Evolutionary conservation across 2,797 vertebrate genomes (phyloP).

Genomic region (Sparidentex hasta): DNA sequence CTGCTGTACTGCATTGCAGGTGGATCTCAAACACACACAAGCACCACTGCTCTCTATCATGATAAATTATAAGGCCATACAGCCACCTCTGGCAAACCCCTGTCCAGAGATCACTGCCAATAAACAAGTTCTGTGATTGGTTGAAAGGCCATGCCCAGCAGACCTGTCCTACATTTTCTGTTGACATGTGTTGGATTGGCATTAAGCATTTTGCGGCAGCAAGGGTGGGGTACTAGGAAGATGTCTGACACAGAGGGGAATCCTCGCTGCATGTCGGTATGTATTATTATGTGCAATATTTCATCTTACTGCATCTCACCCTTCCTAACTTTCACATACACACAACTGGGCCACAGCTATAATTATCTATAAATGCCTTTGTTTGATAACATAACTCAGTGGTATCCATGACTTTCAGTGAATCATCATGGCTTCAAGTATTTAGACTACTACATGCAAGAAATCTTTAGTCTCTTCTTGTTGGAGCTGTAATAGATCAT

Average conservation of each 20-base stretch:
- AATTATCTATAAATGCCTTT: slow-evolving; percentile 7
- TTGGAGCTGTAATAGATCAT: not conserved
- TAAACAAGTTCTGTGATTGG: slow-evolving; percentile 70
- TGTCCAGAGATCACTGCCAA: slow-evolving; percentile 49
- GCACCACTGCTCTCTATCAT: slow-evolving; percentile 3
- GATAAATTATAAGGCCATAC: slow-evolving; percentile 42
- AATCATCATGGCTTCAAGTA: slow-evolving; percentile 5
- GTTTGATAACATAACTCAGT: not conserved
- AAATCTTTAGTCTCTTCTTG: not conserved
- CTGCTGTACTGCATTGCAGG: slow-evolving; percentile 70
- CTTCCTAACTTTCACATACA: not conserved
- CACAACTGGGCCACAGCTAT: not conserved
- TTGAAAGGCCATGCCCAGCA: slow-evolving; percentile 53
- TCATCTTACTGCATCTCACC: not conserved
- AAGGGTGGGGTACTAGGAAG: not conserved
- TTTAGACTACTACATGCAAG: not conserved
- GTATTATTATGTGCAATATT: not conserved
- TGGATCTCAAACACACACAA: slow-evolving; percentile 38
- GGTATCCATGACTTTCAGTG: not conserved
- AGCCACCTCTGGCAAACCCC: slow-evolving; percentile 56
- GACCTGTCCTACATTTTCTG: slow-evolving; percentile 72
- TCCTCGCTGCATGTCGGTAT: not conserved
- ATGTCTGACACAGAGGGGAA: slow-evolving; percentile 18
- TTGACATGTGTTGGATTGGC: slow-evolving; percentile 61
- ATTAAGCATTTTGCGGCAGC: slow-evolving; percentile 38